Conservation (phyloP, 2,113 vertebrate genomes). For the Pterocles burchelli region DNA sequence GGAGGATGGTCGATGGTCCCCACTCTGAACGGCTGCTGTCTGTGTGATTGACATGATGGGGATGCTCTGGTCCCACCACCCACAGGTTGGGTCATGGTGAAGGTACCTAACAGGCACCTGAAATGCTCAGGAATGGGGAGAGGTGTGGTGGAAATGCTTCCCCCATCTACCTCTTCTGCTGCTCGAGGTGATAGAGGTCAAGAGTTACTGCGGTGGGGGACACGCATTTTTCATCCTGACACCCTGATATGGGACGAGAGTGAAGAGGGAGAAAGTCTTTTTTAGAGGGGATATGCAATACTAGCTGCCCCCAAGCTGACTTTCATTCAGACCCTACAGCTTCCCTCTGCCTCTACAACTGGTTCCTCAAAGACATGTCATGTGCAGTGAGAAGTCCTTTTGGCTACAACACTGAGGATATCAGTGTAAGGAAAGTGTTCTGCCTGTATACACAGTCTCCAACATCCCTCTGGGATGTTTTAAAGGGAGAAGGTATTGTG, state of each 20-base stretch:
- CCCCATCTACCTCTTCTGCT: fast-evolving
- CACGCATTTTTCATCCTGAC: fast-evolving
- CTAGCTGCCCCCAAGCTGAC: neutral
- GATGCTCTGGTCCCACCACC: fast-evolving
- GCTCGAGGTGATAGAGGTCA: fast-evolving
- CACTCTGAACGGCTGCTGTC: fast-evolving
- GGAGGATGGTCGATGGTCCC: neutral
- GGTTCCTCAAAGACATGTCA: neutral
- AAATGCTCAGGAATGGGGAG: too few relatives aligned
- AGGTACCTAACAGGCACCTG: neutral
- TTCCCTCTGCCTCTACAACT: neutral
- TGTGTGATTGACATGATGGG: neutral
- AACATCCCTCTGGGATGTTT: neutral
- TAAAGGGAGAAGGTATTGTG: neutral
- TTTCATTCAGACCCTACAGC: neutral
- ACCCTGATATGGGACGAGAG: fast-evolving
- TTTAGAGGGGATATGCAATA: neutral
- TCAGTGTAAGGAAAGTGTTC: neutral
- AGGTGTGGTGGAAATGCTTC: neutral
- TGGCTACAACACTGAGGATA: neutral
- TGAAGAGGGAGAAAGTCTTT: neutral
- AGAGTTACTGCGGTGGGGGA: fast-evolving
- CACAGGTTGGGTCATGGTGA: fast-evolving
- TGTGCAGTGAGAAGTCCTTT: neutral
- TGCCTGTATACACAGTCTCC: neutral